Percentiles rank a stretch among this genome's conserved stretches.
These are phyloP conservation scores for Leistus spinibarbis DNA, from an alignment of 2,888 invertebrate species.

Conservation along the genomic window DNA sequence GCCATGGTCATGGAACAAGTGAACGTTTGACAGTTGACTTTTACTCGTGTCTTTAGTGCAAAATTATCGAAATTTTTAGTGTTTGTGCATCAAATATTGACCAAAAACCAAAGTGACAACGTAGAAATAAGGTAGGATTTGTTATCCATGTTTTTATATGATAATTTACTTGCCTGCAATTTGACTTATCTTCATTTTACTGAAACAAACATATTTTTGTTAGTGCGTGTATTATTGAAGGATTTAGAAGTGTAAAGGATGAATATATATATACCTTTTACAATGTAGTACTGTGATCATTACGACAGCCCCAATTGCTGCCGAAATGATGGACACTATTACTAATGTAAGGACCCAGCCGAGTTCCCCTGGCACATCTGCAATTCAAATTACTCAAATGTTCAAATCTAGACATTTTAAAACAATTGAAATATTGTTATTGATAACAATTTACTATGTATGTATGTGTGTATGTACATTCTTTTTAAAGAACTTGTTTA, in stretches of 20 bases:
- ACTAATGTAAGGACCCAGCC: slow-evolving; percentile 74
- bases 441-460: too few relatives aligned
- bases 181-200: background rate
- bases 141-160: background rate
- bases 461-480: too few relatives aligned
- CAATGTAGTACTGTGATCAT: slow-evolving; percentile 75
- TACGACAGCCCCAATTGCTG: slow-evolving; percentile 72
- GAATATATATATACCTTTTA: slow-evolving; percentile 59
- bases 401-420: too few relatives aligned
- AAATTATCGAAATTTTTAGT: slow-evolving; percentile 8
- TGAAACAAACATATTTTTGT: background rate
- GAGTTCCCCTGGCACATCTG: slow-evolving; percentile 66
- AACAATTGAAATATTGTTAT: too few relatives aligned
- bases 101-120: background rate
- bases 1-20: background rate
- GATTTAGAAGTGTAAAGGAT: background rate
- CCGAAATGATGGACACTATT: slow-evolving; percentile 73
- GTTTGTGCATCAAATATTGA: background rate
- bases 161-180: background rate
- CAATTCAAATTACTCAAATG: too few relatives aligned
- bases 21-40: background rate
- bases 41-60: background rate
- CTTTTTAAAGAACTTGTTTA: too few relatives aligned
- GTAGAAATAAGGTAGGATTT: slow-evolving; percentile 8
- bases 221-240: background rate